Evolutionary conservation across 2,113 vertebrate genomes (phyloP).

Genomic region (Gobiocypris rarus): DNA sequence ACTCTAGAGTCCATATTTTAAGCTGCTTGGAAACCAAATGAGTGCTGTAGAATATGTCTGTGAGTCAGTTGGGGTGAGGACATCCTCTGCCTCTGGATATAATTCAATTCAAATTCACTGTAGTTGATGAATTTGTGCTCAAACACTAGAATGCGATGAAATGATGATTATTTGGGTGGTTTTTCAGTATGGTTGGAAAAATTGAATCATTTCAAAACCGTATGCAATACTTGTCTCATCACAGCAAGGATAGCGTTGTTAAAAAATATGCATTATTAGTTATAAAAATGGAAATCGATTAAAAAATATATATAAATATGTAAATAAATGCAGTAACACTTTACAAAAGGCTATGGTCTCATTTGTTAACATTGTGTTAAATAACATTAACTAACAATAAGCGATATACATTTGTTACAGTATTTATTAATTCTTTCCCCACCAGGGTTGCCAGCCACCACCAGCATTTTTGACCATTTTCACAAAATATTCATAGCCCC

Average conservation of each 20-base stretch:
- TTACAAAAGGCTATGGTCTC: too few relatives aligned
- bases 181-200: neutral
- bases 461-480: too few relatives aligned
- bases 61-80: constrained; percentile 8
- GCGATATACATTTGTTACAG: too few relatives aligned
- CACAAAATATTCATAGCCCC: too few relatives aligned
- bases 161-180: neutral
- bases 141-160: constrained; percentile 13
- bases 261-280: neutral
- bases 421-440: too few relatives aligned
- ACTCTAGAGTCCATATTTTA: neutral
- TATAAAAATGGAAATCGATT: too few relatives aligned
- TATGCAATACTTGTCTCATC: neutral
- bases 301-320: too few relatives aligned
- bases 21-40: constrained; percentile 1
- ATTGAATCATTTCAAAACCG: neutral
- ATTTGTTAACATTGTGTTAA: too few relatives aligned
- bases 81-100: constrained; percentile 5
- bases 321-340: too few relatives aligned
- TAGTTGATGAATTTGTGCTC: constrained; percentile 21
- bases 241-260: neutral
- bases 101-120: constrained; percentile 3
- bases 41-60: constrained; percentile 6
- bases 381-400: too few relatives aligned
- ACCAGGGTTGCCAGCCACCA: too few relatives aligned